Evolutionary conservation across 2,797 vertebrate genomes (phyloP), one percentile per base, ranked within the genome.

Genomic region (Steatocranus sp.): DNA sequence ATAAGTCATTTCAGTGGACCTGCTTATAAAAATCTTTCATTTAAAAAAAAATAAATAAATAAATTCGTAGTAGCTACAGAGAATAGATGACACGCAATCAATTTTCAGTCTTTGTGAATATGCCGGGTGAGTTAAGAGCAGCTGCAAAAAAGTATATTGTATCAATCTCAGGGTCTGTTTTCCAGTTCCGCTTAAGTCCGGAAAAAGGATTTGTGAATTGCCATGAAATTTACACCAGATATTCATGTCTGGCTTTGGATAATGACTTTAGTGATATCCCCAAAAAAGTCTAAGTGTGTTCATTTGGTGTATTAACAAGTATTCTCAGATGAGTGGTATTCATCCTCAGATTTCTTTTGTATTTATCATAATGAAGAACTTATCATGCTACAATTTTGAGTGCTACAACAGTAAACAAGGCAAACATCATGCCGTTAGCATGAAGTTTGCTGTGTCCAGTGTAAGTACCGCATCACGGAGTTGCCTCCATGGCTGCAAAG

Each of bases 1-100:
- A 92, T 93, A 87, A 93, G 91, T 89, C 5, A 85, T 89, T 92
- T 89, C 49, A 89, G 87, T 87, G 89, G 91, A 80, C 79, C 79
- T 73, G 86, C 81, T 89, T 88, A 61, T 88, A 63, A 87, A 87
- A 90, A 89, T 82, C 68, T 82, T 82, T 32, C 1, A 18, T 56
- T 56, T 54, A n/a, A 0, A 1, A 23, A 50, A 51, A 53, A 27
- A n/a, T n/a, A n/a, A n/a, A n/a, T n/a, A n/a, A n/a, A n/a, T n/a
- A n/a, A n/a, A n/a, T n/a, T 85, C 79, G 18, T 79, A 79, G 76
- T 76, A 85, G 84, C 70, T 82, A 30, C 87, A 79, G 66, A 82
- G 82, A 51, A 25, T 78, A 83, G 81, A 86, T 85, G 70, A 87
- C 79, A 61, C 27, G 68, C 66, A 80, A 36, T 23, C 27, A 81